These are phyloP conservation scores for Spheniscus mendiculus DNA, from an alignment of 2,113 vertebrate species.

Conservation along the genomic window DNA sequence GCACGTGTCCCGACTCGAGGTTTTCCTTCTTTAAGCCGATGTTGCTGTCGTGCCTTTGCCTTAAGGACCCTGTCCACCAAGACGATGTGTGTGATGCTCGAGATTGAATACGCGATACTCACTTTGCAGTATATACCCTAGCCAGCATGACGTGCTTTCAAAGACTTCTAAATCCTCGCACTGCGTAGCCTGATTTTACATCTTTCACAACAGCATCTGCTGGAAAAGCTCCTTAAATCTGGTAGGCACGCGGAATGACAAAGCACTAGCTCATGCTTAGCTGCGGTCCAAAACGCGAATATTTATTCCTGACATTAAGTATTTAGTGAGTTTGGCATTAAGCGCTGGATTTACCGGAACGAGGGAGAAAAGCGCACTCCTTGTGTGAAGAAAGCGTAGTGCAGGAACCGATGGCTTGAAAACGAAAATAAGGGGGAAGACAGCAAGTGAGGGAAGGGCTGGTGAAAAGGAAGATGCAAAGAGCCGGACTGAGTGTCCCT, in stretches of 20 bases:
- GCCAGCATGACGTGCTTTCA: accelerated
- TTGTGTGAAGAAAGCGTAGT: accelerated
- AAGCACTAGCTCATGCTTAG: background rate
- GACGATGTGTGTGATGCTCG: accelerated
- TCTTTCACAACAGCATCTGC: background rate
- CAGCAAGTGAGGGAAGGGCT: background rate
- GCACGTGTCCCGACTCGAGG: accelerated
- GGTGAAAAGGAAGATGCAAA: background rate
- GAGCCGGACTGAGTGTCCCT: background rate
- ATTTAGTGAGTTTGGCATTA: background rate
- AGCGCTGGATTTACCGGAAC: background rate
- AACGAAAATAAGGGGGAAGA: background rate
- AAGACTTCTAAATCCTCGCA: accelerated
- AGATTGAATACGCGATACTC: background rate
- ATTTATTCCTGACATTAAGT: background rate
- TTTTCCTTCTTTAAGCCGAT: background rate
- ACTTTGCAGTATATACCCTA: accelerated
- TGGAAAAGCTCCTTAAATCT: background rate
- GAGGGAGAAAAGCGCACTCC: background rate
- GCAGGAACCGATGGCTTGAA: accelerated
- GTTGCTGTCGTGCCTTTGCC: background rate
- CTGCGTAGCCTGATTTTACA: background rate
- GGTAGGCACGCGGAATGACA: accelerated
- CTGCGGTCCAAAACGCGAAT: background rate
- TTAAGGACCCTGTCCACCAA: background rate